phyloP scores from a whole-genome alignment of 2,888 invertebrate genomes.

The Minunthozetes semirufus region DNA sequence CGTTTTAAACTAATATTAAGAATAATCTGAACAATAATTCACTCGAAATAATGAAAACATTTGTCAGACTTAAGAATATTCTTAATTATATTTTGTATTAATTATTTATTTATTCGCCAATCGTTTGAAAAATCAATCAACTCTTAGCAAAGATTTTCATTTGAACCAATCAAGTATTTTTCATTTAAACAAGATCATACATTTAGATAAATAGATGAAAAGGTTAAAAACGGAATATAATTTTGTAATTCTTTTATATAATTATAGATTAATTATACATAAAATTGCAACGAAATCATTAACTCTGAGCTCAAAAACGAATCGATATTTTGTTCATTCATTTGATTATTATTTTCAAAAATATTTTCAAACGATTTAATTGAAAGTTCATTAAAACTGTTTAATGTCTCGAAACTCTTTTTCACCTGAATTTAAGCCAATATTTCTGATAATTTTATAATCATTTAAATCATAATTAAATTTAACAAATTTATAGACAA shows the following conservation, averaged over 20 bases:
- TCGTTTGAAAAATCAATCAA: too few species aligned
- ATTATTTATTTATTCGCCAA: too few species aligned
- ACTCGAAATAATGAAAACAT: background rate
- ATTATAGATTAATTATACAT: background rate
- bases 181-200: too few species aligned
- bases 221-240: too few species aligned
- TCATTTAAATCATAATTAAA: background rate
- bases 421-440: background rate
- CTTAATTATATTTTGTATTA: too few species aligned
- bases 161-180: too few species aligned
- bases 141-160: too few species aligned
- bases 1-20: too few species aligned
- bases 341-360: background rate
- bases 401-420: background rate
- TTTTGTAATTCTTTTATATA: background rate
- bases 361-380: background rate
- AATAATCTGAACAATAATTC: too few species aligned
- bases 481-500: background rate
- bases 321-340: background rate
- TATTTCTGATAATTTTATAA: background rate
- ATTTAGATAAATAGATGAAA: too few species aligned
- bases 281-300: background rate
- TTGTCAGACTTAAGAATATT: too few species aligned
- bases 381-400: background rate
- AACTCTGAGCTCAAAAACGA: background rate